Percentiles rank a stretch among this genome's conserved stretches.
Evolutionary conservation across 1,140 invertebrate species (phyloP).

Genomic region (Oreohelix idahoensis): DNA sequence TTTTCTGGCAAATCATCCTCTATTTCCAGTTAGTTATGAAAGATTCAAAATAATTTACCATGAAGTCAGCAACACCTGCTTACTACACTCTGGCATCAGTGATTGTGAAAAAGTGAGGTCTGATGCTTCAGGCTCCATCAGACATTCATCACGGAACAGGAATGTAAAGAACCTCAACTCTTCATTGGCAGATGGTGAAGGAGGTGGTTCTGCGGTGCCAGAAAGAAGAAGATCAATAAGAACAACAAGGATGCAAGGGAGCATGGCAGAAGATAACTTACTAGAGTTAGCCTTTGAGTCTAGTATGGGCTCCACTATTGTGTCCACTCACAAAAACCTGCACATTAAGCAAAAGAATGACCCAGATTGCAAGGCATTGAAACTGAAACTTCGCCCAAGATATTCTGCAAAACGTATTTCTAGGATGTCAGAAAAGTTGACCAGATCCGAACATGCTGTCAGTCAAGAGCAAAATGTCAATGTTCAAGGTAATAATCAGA

Average conservation of each 20-base stretch:
- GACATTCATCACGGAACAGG: background rate
- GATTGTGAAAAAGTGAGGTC: too few species aligned
- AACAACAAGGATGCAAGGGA: conserved; percentile 19
- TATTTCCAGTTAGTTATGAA: background rate
- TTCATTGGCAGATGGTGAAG: background rate
- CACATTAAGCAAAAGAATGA: background rate
- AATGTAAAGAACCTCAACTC: background rate
- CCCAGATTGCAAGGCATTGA: background rate
- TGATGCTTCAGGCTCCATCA: background rate
- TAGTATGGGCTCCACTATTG: background rate
- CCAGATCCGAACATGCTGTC: too few species aligned
- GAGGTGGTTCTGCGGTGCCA: background rate
- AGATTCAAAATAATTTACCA: background rate
- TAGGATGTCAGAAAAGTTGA: too few species aligned
- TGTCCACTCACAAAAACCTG: background rate
- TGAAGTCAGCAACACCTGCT: background rate
- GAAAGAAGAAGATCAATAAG: conserved; percentile 10
- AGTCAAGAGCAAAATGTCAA: too few species aligned
- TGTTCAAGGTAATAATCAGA: too few species aligned
- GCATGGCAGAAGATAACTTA: conserved; percentile 12
- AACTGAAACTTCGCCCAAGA: background rate
- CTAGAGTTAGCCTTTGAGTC: background rate
- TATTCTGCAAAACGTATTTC: background rate
- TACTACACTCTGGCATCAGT: background rate
- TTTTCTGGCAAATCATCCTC: background rate